A percentile compares a stretch with the other conserved stretches of the same genome.
Conservation (phyloP, 37 sponge, comb jelly and placozoan species). For the Diacarnus erythraeanus region DNA sequence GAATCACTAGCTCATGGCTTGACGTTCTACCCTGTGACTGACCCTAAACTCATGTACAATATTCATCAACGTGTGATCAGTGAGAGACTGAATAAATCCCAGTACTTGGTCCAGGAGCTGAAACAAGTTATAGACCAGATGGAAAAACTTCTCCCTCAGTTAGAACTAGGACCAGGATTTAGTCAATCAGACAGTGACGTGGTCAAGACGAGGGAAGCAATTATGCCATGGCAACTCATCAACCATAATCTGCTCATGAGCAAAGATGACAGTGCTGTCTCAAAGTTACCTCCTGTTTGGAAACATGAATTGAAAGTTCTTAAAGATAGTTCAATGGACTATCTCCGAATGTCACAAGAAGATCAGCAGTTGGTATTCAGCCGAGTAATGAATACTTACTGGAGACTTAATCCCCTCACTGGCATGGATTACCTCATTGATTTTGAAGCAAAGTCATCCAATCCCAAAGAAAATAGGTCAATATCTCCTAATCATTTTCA, state of each 20-base stretch:
- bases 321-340: constrained; percentile 23
- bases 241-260: constrained; percentile 23
- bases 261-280: neutral
- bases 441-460: constrained; percentile 31
- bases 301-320: constrained; percentile 7
- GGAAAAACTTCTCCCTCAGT: constrained; percentile 30
- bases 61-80: constrained; percentile 18
- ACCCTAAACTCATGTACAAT: constrained; percentile 26
- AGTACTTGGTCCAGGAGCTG: constrained; percentile 3
- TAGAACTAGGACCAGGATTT: neutral
- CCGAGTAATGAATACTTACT: constrained; percentile 32
- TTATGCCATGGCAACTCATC: constrained; percentile 38
- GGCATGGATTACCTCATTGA: constrained; percentile 46
- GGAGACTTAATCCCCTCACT: constrained; percentile 18
- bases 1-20: constrained; percentile 8
- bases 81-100: constrained; percentile 22
- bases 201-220: constrained; percentile 1
- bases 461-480: neutral
- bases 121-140: constrained; percentile 14
- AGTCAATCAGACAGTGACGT: neutral
- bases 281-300: constrained; percentile 12
- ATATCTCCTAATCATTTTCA: neutral
- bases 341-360: constrained; percentile 4
- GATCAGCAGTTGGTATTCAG: constrained; percentile 3
- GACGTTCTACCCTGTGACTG: constrained; percentile 4